Evolutionary conservation across 2,113 vertebrate genomes (phyloP), one percentile per base, ranked within the genome.

Genomic region (Petrocephalus microphthalmus): DNA sequence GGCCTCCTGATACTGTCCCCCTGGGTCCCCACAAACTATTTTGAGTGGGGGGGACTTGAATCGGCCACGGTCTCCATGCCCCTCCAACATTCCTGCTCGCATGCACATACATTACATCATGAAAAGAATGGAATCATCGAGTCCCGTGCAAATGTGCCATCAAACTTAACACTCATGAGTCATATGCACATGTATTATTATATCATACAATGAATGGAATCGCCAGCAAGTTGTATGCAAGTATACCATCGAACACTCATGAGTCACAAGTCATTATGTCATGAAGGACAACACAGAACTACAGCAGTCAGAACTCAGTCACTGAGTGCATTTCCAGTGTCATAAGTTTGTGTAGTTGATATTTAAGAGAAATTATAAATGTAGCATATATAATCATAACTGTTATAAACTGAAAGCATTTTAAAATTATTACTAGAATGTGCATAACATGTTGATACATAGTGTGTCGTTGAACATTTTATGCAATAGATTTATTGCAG

Each of bases 401-500:
- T 37, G 33, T 78, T 78, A 78, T 78, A 78, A 78, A 78, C 33
- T 78, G 19, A 60, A 60, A 60, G 29, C 71, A 42, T 78, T 37
- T 78, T 29, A 78, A 19, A 8, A 47, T 49, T 22, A 83, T 45
- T 81, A 17, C 37, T 81, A 49, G 81, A 22, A 83, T 42, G 37
- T 83, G 42, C 45, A 83, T 42, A 81, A 81, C 7, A 42, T 81
- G 42, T 81, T 81, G 29, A 81, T 81, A 47, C 81, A 83, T 47
- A 47, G 15, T 83, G 20, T 49, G 37, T 83, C 45, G 37, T 22
- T 83, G 20, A 22, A 83, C 81, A 47, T 83, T 83, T 83, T 47
- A 83, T 83, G 81, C 81, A 83, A 83, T 83, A 83, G 15, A 83
- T 83, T 83, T 83, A 83, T 83, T 83, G 81, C 81, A 83, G 19